Conservation (phyloP, 2,113 vertebrate species). For the Oenanthe oenanthe region DNA sequence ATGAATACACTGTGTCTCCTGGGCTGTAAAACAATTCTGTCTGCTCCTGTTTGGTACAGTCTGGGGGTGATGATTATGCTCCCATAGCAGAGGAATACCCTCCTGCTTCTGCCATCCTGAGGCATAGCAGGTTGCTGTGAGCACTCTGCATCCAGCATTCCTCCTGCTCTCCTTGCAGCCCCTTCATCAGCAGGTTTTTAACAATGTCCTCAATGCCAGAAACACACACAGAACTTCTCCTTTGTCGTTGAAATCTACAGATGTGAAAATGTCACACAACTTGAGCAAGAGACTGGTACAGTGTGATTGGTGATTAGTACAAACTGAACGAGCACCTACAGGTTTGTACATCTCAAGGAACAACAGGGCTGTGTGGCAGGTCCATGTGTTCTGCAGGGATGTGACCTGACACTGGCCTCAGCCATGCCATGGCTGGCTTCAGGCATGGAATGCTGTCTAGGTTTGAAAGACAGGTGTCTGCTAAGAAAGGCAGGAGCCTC, state of each 20-base stretch:
- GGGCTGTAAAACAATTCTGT: background rate
- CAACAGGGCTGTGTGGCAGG: rapidly evolving
- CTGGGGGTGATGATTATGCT: background rate
- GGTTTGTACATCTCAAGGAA: background rate
- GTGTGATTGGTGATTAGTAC: background rate
- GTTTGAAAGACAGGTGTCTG: too few species aligned
- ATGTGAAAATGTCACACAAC: background rate
- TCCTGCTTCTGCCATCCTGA: rapidly evolving
- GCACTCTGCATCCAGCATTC: background rate
- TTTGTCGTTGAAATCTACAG: background rate
- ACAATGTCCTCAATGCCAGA: background rate
- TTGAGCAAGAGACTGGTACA: background rate
- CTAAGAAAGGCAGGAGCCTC: too few species aligned
- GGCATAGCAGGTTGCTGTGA: rapidly evolving
- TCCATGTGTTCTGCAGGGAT: background rate
- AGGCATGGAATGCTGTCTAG: background rate
- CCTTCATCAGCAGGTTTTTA: background rate
- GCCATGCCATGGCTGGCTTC: background rate
- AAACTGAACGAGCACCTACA: background rate
- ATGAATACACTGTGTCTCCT: background rate
- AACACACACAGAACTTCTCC: background rate
- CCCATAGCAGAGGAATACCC: background rate
- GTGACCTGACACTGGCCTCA: background rate
- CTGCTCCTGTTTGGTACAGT: background rate
- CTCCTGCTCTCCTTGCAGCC: background rate